Base-by-base conservation (phyloP, 2,113 vertebrate species). In the Balaenoptera acutorostrata region DNA sequence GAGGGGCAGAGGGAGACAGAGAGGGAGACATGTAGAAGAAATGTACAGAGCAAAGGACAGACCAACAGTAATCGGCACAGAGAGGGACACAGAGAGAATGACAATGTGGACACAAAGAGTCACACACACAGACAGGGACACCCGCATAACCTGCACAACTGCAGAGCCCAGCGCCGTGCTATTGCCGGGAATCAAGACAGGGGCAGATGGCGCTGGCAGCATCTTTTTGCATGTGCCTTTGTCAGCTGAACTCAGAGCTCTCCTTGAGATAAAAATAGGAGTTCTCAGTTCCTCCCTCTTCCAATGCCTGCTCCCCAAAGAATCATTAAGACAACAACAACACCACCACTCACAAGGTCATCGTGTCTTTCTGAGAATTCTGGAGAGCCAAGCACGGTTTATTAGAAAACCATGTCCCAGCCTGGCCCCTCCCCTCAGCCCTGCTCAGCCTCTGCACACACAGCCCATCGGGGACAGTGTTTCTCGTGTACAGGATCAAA, bases 261-360 rank as follows among this genome's bases (percentile, higher is more conserved):
- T 33, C n/a, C 31, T 80, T 36, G 61, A 91, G 96, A 93, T 20
- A 6, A 69, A 63, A 95, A 14, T 55, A 29, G n/a, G 63, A 13
- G 0, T 41, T 61, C 61, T 74, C 66, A 59, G 33, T 23, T 69
- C 21, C 3, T 41, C 68, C 25, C 14, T 14, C 8, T 41, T 82
- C 59, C 59, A 63, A 29, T 4, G 88, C 89, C 80, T 2, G 49
- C 6, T 75, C n/a, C 31, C 82, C 12, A 4, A 31, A n/a, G 18
- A 89, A 49, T 92, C 25, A 44, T 88, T 69, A 94, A 11, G 29
- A 55, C 75, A 63, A 17, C 44, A 64, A 46, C 41, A 66, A 5
- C 21, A 69, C 25, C 23, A 59, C 14, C 93, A 39, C 95, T 55
- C 94, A 15, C 44, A 97, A 97, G 97, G 90, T 90, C 41, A 52